Base-by-base conservation (phyloP, 1,140 invertebrate species). In the Mactra quadrangularis region DNA sequence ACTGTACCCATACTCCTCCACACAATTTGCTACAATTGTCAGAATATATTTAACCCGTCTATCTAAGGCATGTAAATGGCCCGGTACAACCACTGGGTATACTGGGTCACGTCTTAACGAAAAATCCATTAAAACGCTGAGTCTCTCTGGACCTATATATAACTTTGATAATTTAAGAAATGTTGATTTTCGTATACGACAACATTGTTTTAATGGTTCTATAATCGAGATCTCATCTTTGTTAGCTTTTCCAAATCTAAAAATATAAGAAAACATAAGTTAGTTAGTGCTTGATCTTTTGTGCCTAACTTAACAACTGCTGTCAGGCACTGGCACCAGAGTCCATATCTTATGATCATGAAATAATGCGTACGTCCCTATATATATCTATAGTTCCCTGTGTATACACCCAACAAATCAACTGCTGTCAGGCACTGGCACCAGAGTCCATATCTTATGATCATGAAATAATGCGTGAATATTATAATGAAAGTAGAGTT, bases 161-260 rank as follows among this genome's bases (percentile, higher is more conserved):
- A 81, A 25, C 50, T 70, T 82, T 2, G 59, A 17, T 35, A 71
- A 29, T n/a, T 62, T 81, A 13, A 60, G 33, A 29, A 71, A 50
- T 3, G 78, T 82, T 22, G 66, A 71, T 52, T 59, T 52, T 13
- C 78, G 52, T 15, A 82, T 82, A 35, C 41, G 25, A 41, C 78
- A 82, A 27, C 77, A 82, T 41, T 82, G 78, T 17, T 33, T n/a
- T 0, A 71, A 29, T 15, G 78, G 68, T 11, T 50, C 25, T 31
- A 81, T 45, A 11, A 81, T 81, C 19, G 64, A 70, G 25, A 27
- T 29, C 53, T 81, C 77, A 41, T 81, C 77, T 0, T 57, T 50
- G 6, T 29, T 33, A 2, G 66, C 27, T 59, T 81, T 81, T 15
- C 77, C 77, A 47, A 81, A 81, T 13, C 77, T 70, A 35, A 31